Evolutionary conservation across 2,888 invertebrate species (phyloP).

Genomic region (Polylopha cassiicola): DNA sequence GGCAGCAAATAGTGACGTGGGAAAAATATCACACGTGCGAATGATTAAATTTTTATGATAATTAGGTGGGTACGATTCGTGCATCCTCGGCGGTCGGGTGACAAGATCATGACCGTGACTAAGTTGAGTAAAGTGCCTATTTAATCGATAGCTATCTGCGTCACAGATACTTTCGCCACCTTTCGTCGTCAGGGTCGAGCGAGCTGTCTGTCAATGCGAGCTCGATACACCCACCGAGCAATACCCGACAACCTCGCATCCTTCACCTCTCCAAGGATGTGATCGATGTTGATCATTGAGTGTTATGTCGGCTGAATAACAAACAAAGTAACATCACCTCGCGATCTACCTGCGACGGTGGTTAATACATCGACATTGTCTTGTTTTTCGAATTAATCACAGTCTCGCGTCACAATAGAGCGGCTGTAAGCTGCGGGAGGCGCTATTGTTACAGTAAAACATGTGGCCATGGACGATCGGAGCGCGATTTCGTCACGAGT

Average conservation of each 20-base stretch:
- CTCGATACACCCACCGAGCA: slow-evolving; percentile 1
- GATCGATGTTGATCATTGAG: slow-evolving; percentile 2
- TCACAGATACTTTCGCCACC: slow-evolving; percentile 67
- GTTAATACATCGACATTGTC: slow-evolving; percentile 16
- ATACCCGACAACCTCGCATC: slow-evolving; percentile 32
- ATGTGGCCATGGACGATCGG: slow-evolving; percentile 39
- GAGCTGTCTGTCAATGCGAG: slow-evolving; percentile 25
- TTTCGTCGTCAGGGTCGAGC: slow-evolving; percentile 62
- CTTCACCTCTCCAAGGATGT: slow-evolving; percentile 51
- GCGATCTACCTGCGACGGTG: no score
- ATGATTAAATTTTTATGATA: no score
- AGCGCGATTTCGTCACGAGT: slow-evolving; percentile 43
- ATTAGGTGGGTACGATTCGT: no score
- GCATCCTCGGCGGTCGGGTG: no score
- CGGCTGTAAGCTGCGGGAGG: slow-evolving; percentile 30
- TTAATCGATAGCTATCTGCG: slow-evolving; percentile 44
- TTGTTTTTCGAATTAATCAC: slow-evolving; percentile 40
- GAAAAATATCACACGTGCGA: no score
- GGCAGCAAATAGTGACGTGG: no score
- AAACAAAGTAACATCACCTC: slow-evolving; percentile 9
- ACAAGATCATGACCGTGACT: slow-evolving; percentile 16
- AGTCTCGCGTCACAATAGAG: slow-evolving; percentile 41
- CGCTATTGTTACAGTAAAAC: slow-evolving; percentile 44
- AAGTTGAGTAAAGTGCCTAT: slow-evolving; percentile 36
- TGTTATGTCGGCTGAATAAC: slow-evolving; percentile 3